Evolutionary conservation across 2,113 vertebrate genomes (phyloP).

Genomic region (Theropithecus gelada): DNA sequence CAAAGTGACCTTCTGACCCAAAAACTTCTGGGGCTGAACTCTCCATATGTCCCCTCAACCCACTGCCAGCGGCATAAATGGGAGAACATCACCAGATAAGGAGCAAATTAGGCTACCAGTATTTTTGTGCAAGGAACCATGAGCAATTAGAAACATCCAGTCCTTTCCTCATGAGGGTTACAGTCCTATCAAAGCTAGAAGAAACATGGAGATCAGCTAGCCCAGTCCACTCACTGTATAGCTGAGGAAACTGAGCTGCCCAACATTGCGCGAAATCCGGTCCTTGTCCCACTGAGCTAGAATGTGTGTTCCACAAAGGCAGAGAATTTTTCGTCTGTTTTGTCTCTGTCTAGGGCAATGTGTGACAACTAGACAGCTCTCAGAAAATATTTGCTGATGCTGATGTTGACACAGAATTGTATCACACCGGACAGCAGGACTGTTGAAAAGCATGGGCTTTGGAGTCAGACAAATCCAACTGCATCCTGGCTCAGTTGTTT

Average conservation of each 20-base stretch:
- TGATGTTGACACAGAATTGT: background rate
- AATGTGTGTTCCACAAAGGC: background rate
- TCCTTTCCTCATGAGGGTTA: background rate
- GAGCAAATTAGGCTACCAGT: background rate
- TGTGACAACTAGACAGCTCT: background rate
- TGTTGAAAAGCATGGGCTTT: background rate
- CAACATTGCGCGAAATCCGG: background rate
- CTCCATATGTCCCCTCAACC: background rate
- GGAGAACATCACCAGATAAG: background rate
- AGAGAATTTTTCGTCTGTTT: background rate
- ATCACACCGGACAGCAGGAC: background rate
- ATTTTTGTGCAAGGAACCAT: background rate
- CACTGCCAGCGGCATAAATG: background rate
- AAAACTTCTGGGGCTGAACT: background rate
- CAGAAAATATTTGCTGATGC: background rate
- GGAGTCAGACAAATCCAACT: background rate
- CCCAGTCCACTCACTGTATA: background rate
- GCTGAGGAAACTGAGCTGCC: background rate
- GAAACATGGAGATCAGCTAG: background rate
- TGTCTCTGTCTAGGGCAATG: background rate
- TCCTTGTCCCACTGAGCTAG: background rate
- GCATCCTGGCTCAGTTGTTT: background rate
- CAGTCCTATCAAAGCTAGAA: background rate
- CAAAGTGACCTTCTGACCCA: background rate
- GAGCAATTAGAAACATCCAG: background rate